Percentiles rank a stretch among this genome's conserved stretches.
Evolutionary conservation across 2,888 invertebrate species (phyloP).

Genomic region (Meloe dianella): DNA sequence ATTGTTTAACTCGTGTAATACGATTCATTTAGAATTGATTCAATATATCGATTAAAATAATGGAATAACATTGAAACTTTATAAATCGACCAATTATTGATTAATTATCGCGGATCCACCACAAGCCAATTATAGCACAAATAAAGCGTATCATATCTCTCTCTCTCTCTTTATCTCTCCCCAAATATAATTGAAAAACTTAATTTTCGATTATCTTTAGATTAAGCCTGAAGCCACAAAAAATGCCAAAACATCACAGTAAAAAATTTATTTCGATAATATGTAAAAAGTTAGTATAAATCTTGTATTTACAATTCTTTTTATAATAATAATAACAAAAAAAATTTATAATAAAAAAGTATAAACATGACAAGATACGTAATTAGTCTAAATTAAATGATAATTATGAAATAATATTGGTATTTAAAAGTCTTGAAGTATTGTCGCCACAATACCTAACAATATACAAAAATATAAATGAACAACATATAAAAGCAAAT

Average conservation of each 20-base stretch:
- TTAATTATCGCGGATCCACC: neutral
- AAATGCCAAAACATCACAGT: neutral
- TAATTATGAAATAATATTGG: neutral
- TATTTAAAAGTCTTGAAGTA: conserved; percentile 19
- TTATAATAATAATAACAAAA: neutral
- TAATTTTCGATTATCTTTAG: neutral
- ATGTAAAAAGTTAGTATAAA: neutral
- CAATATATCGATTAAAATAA: too few relatives aligned
- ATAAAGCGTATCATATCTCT: too few relatives aligned
- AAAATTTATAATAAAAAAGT: conserved; percentile 1
- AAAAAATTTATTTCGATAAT: conserved; percentile 2
- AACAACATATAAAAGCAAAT: conserved; percentile 30
- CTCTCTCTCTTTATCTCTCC: too few relatives aligned
- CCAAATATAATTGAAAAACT: neutral
- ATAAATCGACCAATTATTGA: too few relatives aligned
- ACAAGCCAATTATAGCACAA: too few relatives aligned
- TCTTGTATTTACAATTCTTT: neutral
- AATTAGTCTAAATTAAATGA: neutral
- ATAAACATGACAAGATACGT: conserved; percentile 7
- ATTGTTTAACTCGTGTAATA: too few relatives aligned
- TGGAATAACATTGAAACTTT: too few relatives aligned
- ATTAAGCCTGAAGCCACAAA: neutral
- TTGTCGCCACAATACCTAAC: conserved; percentile 28
- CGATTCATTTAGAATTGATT: too few relatives aligned
- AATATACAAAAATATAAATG: conserved; percentile 32